Evolutionary conservation across 92 coral and sea anemone genomes (phyloP), one percentile per base, ranked within the genome.

Genomic region (Phymanthus crucifer): DNA sequence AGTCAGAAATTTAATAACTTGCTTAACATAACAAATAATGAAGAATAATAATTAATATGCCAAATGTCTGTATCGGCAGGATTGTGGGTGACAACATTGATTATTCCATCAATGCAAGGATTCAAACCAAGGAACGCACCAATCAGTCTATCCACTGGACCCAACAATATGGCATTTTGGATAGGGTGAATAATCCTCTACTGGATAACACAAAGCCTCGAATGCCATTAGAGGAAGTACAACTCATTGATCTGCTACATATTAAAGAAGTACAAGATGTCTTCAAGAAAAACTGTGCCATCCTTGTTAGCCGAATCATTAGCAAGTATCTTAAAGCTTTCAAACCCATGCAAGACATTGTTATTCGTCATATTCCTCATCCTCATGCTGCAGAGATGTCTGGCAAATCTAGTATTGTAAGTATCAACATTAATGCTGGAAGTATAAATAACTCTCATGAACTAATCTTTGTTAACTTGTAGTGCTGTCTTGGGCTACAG

Each of bases 401-500:
- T 2, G 70, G 48, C 35, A 70, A 75, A 66, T 75, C 87, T 50
- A 81, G 73, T 19, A 73, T 81, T 54, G 85, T 81, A 73, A 71
- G 85, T 73, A 56, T 56, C n/a, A 12, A 56, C n/a, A 56, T 7
- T 56, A 37, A 37, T 37, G 8, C 7, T 37, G 8, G 8, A 37
- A 37, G 40, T 37, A 7, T 37, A 37, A 37, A 37, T 37, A 37
- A 37, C 7, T 37, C 40, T 37, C 40, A 37, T 37, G 3, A 37
- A 37, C 40, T 37, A 37, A 37, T 37, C 40, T 7, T 37, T 37
- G 40, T 24, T 78, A 66, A 34, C 35, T 66, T 65, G 21, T 67
- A 90, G 94, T 90, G 94, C 75, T 87, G 85, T 46, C 87, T 90
- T 27, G 89, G 89, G 9, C 33, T 84, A 21, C 54, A 87, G 82